Conservation (phyloP, 2,113 vertebrate species). For the Vulpes vulpes region DNA sequence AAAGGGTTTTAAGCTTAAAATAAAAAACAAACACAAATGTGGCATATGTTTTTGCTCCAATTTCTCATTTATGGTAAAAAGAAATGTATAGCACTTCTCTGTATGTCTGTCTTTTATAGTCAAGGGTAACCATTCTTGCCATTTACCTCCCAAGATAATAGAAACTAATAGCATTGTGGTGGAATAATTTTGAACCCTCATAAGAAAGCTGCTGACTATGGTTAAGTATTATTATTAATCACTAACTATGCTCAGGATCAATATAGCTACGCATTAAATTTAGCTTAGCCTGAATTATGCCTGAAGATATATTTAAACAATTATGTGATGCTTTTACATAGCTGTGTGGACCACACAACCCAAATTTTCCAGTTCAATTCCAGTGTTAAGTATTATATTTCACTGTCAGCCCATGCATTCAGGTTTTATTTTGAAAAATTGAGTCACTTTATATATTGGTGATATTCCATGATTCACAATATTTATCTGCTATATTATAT, state of each 20-base stretch:
- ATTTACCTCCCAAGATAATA: neutral
- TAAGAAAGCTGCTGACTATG: slow-evolving; percentile 21
- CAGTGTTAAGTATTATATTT: neutral
- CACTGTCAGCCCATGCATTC: neutral
- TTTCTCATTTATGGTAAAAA: neutral
- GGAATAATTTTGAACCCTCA: neutral
- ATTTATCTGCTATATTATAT: neutral
- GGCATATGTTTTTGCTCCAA: neutral
- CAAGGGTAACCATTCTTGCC: neutral
- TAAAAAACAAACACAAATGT: neutral
- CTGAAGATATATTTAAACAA: slow-evolving; percentile 62
- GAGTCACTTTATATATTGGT: neutral
- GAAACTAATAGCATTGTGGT: slow-evolving; percentile 36
- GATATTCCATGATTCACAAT: neutral
- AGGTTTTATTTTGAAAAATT: slow-evolving; percentile 32
- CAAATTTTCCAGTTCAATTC: neutral
- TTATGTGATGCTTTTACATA: slow-evolving; percentile 3
- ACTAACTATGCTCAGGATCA: slow-evolving; percentile 34
- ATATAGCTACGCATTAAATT: slow-evolving; percentile 38
- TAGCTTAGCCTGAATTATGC: slow-evolving; percentile 43
- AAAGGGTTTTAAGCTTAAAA: neutral
- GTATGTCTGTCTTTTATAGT: neutral
- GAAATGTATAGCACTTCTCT: neutral
- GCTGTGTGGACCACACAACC: neutral
- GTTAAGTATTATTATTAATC: slow-evolving; percentile 64